Percentiles rank a stretch among this genome's conserved stretches.
Evolutionary conservation across 2,888 invertebrate species (phyloP).

Genomic region (Cephalotes varians): DNA sequence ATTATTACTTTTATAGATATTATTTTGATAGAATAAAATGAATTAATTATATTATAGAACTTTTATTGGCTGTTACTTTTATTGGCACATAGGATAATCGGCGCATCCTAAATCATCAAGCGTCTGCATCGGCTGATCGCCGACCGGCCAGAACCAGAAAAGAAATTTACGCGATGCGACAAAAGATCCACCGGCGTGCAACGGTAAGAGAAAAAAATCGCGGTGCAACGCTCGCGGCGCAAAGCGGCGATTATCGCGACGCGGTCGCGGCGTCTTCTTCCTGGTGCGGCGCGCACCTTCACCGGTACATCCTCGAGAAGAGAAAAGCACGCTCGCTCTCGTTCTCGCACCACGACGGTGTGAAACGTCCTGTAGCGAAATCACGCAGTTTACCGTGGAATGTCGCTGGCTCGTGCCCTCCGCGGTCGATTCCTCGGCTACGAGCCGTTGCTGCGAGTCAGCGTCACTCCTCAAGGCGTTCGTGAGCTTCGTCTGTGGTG

Average conservation of each 20-base stretch:
- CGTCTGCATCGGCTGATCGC: neutral
- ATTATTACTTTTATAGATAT: neutral
- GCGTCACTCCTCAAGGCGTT: conserved; percentile 8
- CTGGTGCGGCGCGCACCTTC: conserved; percentile 20
- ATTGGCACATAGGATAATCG: neutral
- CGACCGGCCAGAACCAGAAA: conserved; percentile 11
- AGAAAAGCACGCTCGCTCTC: neutral
- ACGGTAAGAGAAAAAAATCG: neutral
- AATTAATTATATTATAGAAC: neutral
- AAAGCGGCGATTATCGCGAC: conserved; percentile 20
- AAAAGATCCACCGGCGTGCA: neutral
- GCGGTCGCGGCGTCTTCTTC: conserved; percentile 17
- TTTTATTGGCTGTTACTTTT: too few relatives aligned
- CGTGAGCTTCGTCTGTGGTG: conserved; percentile 11
- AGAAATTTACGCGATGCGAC: neutral
- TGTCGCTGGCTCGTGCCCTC: conserved; percentile 65
- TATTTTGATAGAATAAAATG: neutral
- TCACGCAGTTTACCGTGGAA: conserved; percentile 60
- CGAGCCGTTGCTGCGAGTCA: conserved; percentile 24
- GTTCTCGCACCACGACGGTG: conserved; percentile 6
- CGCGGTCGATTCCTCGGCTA: conserved; percentile 48
- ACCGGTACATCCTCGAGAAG: neutral
- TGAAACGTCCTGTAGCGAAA: conserved; percentile 60
- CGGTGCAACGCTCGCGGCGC: conserved; percentile 11
- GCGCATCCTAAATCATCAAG: neutral